These are phyloP conservation scores for Nerophis lumbriciformis DNA, from an alignment of 2,113 vertebrate species.

Conservation along the genomic window DNA sequence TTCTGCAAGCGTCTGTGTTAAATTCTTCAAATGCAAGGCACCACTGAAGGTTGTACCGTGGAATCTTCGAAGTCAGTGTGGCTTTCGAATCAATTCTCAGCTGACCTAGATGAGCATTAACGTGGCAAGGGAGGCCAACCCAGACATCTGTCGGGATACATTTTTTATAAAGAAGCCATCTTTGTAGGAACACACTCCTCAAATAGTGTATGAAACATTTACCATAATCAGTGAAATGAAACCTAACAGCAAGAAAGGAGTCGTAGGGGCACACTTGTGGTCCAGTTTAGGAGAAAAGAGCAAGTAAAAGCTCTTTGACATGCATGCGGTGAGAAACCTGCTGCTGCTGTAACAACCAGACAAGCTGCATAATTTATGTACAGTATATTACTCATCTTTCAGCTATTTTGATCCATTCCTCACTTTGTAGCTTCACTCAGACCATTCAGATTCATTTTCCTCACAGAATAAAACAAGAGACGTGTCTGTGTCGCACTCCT, in stretches of 20 bases:
- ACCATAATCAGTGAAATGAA: constrained; percentile 49
- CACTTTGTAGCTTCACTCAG: constrained; percentile 26
- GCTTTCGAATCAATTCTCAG: constrained; percentile 43
- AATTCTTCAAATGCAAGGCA: constrained; percentile 23
- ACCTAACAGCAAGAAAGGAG: constrained; percentile 37
- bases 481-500: constrained; percentile 29
- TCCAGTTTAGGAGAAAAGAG: constrained; percentile 11
- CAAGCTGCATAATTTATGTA: constrained; percentile 2
- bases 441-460: constrained; percentile 15
- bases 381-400: constrained; percentile 16
- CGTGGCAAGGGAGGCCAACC: constrained; percentile 48
- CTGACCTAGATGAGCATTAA: constrained; percentile 31
- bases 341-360: constrained; percentile 4
- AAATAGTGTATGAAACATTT: constrained; percentile 66
- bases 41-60: constrained; percentile 9
- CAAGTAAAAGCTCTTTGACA: constrained; percentile 20
- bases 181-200: constrained; percentile 40
- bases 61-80: constrained; percentile 6
- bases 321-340: constrained; percentile 15
- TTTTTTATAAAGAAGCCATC: constrained; percentile 59
- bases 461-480: constrained; percentile 32
- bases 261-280: constrained; percentile 21
- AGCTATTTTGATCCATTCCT: constrained; percentile 21
- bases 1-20: constrained; percentile 1
- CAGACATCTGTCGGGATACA: constrained; percentile 65